A percentile compares a stretch with the other conserved stretches of the same genome.
phyloP scores from a whole-genome alignment of 64 coral and sea anemone genomes.

The Pocillopora damicornis region DNA sequence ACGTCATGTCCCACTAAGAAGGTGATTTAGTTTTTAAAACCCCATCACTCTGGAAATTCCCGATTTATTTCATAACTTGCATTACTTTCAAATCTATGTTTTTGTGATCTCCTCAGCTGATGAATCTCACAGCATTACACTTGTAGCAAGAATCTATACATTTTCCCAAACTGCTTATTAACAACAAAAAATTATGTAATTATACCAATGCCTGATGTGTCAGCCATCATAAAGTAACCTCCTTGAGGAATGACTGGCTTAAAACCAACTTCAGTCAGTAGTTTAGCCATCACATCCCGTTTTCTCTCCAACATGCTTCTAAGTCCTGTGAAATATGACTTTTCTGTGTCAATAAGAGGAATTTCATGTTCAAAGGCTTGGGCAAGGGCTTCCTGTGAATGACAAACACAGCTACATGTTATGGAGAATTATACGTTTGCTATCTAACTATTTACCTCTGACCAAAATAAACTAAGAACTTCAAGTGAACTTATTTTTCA shows the following conservation, averaged over 20 bases:
- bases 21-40: too few species aligned
- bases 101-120: too few species aligned
- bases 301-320: constrained; percentile 53
- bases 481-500: too few species aligned
- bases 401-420: neutral
- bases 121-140: too few species aligned
- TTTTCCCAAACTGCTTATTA: neutral
- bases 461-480: too few species aligned
- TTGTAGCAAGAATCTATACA: too few species aligned
- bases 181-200: neutral
- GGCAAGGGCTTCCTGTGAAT: constrained; percentile 83
- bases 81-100: neutral
- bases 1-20: too few species aligned
- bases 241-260: constrained; percentile 86
- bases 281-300: constrained; percentile 60
- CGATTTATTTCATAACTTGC: neutral
- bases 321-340: constrained; percentile 74
- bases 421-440: too few species aligned
- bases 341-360: constrained; percentile 50
- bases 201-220: constrained; percentile 67
- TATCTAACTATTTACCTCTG: neutral
- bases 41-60: too few species aligned
- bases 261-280: constrained; percentile 84
- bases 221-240: constrained; percentile 98
- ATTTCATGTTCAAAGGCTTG: constrained; percentile 80